These are phyloP conservation scores for Tetanocera ferruginea DNA, from an alignment of 2,888 invertebrate species.

Conservation along the genomic window DNA sequence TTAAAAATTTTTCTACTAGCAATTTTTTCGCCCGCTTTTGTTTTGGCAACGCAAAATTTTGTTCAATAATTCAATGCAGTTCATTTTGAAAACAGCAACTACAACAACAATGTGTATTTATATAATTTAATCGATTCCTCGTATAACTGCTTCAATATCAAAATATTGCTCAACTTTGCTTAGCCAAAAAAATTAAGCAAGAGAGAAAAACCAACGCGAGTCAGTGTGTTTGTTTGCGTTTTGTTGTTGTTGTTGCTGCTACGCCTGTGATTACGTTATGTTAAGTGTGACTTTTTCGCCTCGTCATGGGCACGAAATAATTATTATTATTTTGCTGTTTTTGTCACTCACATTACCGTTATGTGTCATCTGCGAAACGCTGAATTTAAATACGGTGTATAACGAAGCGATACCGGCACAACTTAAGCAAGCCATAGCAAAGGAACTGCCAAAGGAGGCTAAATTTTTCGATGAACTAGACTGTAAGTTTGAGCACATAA, in stretches of 20 bases:
- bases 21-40: not conserved
- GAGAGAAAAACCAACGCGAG: not conserved
- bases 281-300: not conserved
- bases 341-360: not conserved
- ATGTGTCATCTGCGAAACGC: slow-evolving; percentile 30
- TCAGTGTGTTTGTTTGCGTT: not conserved
- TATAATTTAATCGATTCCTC: slow-evolving; percentile 6
- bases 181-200: not conserved
- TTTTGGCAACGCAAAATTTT: not conserved
- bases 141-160: not conserved
- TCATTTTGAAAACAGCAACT: not conserved
- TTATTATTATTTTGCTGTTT: not conserved
- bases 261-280: not conserved
- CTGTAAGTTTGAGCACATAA: slow-evolving; percentile 73
- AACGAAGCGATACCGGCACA: slow-evolving; percentile 62
- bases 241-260: not conserved
- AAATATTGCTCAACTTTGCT: not conserved
- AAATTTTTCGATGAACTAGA: slow-evolving; percentile 81
- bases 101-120: not conserved
- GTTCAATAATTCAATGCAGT: not conserved
- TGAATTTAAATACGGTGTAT: slow-evolving; percentile 64
- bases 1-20: not conserved
- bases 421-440: slow-evolving; percentile 63
- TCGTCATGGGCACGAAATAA: not conserved
- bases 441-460: slow-evolving; percentile 69